phyloP scores from a whole-genome alignment of 2,888 invertebrate genomes.

The Exephanes ischioxanthus region DNA sequence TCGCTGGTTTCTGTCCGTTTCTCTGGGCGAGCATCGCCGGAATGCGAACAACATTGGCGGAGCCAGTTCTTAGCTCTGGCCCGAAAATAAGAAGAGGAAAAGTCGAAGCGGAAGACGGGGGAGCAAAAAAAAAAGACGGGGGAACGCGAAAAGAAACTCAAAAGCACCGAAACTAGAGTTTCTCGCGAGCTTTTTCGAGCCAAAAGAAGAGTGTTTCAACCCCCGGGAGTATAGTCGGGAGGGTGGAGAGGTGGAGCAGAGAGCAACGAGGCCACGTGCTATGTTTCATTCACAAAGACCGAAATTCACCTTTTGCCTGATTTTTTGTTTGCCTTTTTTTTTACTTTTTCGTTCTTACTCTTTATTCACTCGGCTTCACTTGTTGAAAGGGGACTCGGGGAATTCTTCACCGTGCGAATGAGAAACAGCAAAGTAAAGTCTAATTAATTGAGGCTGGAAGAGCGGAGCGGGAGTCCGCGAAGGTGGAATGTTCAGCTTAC shows the following conservation, averaged over 20 bases:
- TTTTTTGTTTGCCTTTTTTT: neutral
- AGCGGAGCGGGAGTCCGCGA: conserved; percentile 2
- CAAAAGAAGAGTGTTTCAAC: conserved; percentile 30
- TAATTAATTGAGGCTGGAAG: conserved; percentile 32
- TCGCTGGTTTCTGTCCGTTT: conserved; percentile 40
- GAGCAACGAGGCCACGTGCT: conserved; percentile 34
- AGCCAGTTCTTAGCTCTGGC: conserved; percentile 22
- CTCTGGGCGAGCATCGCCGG: conserved; percentile 27
- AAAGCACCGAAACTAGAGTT: conserved; percentile 18
- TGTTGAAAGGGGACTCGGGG: conserved; percentile 47
- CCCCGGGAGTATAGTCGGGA: conserved; percentile 16
- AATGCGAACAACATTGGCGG: conserved; percentile 1
- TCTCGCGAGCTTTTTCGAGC: conserved; percentile 11
- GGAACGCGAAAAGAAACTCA: conserved; percentile 14
- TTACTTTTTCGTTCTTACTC: neutral
- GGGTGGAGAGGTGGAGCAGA: neutral
- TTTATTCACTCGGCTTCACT: conserved; percentile 54
- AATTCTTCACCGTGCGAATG: conserved; percentile 35
- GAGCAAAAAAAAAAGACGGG: neutral
- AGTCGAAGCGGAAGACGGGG: neutral
- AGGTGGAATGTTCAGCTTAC: conserved; percentile 11
- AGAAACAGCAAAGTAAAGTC: conserved; percentile 45
- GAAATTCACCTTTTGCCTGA: conserved; percentile 24
- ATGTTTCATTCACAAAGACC: conserved; percentile 48
- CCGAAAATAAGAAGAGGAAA: conserved; percentile 6